Evolutionary conservation across 2,113 vertebrate species (phyloP), one percentile per base, ranked within the genome.

Genomic region (Neolamprologus tretocephalus): DNA sequence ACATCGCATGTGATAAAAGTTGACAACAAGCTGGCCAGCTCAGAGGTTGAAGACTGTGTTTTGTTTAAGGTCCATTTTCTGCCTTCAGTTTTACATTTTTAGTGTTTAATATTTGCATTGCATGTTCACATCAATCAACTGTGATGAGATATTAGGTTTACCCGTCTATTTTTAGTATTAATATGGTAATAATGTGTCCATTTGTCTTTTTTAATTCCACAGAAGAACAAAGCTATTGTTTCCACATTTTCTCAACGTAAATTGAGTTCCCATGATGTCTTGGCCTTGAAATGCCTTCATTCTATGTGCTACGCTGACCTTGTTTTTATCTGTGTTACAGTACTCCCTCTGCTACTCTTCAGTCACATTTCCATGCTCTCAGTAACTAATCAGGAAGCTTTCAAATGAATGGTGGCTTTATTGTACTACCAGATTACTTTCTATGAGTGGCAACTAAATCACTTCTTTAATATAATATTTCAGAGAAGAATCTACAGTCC

Each of bases 321-420:
- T 94, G 93, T 23, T 16, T 86, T 91, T 91, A 92, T 94, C 89
- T 90, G 49, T 79, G 33, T 55, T 68, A 3, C n/a, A 33, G 81
- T 79, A 78, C 92, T 92, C 89, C 90, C 83, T 86, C 68, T 82
- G 58, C 80, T 51, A 49, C 40, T 80, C 49, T 66, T 53, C 58
- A 54, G 9, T 16, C 45, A 85, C 31, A 51, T 63, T 83, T 61
- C 21, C 37, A 19, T 78, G 26, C 16, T 78, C 71, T 49, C 9
- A 87, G 45, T 81, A 12, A 21, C 66, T 42, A 73, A 37, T 33
- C n/a, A 26, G 4, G 9, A 35, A 33, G 8, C 11, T 54, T 73
- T 73, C n/a, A 80, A 84, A 42, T 40, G 4, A 61, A 51, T 42
- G 12, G 35, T 37, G 11, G 23, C 49, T 81, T 51, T 49, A 55